Conservation (phyloP, 2,113 vertebrate species). For the Elaphurus davidianus region DNA sequence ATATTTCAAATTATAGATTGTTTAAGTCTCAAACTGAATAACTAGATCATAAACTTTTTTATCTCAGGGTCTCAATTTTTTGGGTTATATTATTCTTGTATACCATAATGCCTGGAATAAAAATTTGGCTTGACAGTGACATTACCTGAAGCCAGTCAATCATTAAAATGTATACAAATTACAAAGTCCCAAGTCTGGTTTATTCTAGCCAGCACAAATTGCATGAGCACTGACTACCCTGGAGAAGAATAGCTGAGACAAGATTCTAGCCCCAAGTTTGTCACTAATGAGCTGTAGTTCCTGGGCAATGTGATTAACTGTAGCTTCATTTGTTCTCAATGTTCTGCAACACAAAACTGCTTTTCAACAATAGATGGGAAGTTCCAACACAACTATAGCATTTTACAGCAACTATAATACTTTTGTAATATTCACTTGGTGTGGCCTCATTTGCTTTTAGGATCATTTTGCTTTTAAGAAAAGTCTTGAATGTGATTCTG, state of each 20-base stretch:
- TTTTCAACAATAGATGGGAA: neutral
- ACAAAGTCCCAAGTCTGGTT: neutral
- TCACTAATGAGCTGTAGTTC: neutral
- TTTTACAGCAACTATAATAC: neutral
- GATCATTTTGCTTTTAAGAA: neutral
- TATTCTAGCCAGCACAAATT: neutral
- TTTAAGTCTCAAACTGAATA: neutral
- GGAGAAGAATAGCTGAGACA: neutral
- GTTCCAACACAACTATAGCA: neutral
- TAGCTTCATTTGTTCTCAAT: neutral
- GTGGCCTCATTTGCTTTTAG: neutral
- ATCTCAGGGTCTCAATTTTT: neutral
- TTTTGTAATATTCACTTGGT: neutral
- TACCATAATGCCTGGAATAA: neutral
- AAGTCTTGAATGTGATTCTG: neutral
- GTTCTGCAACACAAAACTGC: neutral
- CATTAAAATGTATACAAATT: neutral
- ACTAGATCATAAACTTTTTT: neutral
- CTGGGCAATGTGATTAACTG: neutral
- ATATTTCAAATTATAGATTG: neutral
- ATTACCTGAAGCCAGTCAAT: neutral
- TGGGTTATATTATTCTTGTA: neutral
- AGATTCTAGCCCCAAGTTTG: neutral
- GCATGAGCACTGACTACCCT: neutral
- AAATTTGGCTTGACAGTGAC: neutral